Evolutionary conservation across 2,888 invertebrate genomes (phyloP).

Genomic region (Cerastis leucographa): DNA sequence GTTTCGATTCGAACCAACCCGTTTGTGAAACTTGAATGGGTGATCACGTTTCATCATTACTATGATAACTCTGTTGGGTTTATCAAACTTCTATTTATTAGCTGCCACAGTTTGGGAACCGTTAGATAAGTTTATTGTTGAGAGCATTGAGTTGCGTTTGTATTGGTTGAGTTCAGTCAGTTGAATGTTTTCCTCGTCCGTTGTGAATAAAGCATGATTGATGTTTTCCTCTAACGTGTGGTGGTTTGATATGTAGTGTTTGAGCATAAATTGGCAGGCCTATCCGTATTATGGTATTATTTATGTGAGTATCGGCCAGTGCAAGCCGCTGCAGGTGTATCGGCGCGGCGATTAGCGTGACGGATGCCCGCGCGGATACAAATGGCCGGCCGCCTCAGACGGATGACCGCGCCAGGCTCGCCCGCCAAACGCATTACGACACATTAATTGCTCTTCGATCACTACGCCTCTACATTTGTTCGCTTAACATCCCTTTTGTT

Average conservation of each 20-base stretch:
- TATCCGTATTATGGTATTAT: conserved; percentile 31
- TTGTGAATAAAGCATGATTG: background rate
- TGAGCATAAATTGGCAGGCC: conserved; percentile 1
- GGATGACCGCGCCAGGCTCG: conserved; percentile 76
- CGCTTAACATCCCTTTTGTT: conserved; percentile 59
- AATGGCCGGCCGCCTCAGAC: conserved; percentile 84
- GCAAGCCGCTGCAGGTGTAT: conserved; percentile 80
- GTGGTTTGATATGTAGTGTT: conserved; percentile 9
- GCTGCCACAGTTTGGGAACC: conserved; percentile 71
- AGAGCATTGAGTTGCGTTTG: conserved; percentile 37
- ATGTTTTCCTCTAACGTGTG: conserved; percentile 11
- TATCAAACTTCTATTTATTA: conserved; percentile 83
- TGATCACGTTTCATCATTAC: conserved; percentile 87
- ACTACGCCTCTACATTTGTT: conserved; percentile 74
- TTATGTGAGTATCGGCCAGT: conserved; percentile 45
- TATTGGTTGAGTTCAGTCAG: conserved; percentile 30
- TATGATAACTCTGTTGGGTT: conserved; percentile 83
- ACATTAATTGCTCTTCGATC: conserved; percentile 84
- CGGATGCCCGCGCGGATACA: conserved; percentile 83
- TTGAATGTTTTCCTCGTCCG: conserved; percentile 30
- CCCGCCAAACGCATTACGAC: conserved; percentile 76
- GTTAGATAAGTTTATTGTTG: conserved; percentile 62
- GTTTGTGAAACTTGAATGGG: conserved; percentile 88
- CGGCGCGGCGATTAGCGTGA: conserved; percentile 84
- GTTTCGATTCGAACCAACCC: conserved; percentile 87